These are phyloP conservation scores for Pelecanus crispus DNA, from an alignment of 2,113 vertebrate species.

Conservation along the genomic window DNA sequence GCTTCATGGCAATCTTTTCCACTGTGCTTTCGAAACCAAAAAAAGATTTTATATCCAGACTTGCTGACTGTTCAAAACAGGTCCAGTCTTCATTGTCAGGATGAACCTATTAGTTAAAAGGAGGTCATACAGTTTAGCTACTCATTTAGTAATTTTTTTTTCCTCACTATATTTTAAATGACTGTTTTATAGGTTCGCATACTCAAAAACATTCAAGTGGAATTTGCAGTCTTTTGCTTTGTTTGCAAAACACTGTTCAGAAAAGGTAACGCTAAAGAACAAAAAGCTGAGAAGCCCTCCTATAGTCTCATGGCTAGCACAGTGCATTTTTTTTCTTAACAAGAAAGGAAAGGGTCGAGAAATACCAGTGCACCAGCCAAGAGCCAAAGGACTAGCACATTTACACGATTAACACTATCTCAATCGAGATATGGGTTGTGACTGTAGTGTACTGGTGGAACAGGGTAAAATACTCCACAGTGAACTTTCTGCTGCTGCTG, in stretches of 20 bases:
- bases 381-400: neutral
- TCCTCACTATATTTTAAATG: neutral
- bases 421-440: neutral
- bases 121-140: neutral
- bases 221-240: neutral
- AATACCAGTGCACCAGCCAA: neutral
- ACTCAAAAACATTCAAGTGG: neutral
- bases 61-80: conserved; percentile 94
- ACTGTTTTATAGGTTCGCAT: neutral
- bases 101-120: conserved; percentile 80
- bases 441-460: neutral
- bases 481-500: neutral
- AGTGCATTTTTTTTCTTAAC: neutral
- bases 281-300: neutral
- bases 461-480: neutral
- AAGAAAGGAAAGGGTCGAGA: neutral
- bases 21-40: conserved; percentile 97
- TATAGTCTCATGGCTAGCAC: neutral
- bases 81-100: conserved; percentile 97
- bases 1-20: conserved; percentile 96
- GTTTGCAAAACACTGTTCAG: neutral
- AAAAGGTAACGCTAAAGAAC: neutral
- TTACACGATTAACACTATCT: neutral
- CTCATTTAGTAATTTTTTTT: neutral
- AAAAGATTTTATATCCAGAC: conserved; percentile 96